Evolutionary conservation across 1,140 invertebrate genomes (phyloP).

Genomic region (Pseudomyrmex cubaensis): DNA sequence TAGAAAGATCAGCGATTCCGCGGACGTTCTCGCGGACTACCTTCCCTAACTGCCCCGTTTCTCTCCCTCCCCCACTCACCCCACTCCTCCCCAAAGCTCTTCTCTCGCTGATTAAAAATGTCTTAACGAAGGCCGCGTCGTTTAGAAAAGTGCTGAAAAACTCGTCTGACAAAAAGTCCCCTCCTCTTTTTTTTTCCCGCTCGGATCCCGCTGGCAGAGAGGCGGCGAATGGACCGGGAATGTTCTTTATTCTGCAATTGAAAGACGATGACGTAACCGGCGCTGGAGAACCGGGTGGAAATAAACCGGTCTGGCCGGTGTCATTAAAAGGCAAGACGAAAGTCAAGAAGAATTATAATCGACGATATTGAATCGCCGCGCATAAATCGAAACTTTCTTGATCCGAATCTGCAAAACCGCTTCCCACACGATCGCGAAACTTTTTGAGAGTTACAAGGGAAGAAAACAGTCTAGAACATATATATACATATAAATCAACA

Average conservation of each 20-base stretch:
- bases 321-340: constrained; percentile 37
- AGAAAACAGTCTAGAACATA: not conserved
- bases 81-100: constrained; percentile 5
- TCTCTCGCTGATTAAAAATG: constrained; percentile 75
- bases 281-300: constrained; percentile 13
- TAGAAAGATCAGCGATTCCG: constrained; percentile 70
- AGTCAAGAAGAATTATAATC: constrained; percentile 40
- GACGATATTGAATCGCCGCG: constrained; percentile 28
- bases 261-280: constrained; percentile 49
- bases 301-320: constrained; percentile 33
- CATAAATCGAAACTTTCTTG: constrained; percentile 27
- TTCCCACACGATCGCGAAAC: not conserved
- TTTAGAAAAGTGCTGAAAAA: constrained; percentile 76
- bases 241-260: constrained; percentile 59
- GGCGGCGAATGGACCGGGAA: constrained; percentile 21
- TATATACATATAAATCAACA: not conserved
- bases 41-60: not conserved
- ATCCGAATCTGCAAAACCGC: not conserved
- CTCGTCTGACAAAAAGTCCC: constrained; percentile 62
- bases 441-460: not conserved
- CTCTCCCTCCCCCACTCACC: constrained; percentile 16
- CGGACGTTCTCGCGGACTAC: not conserved
- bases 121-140: constrained; percentile 73
- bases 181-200: constrained; percentile 33
- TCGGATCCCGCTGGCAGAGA: constrained; percentile 12